Evolutionary conservation across 35 echinoderm and acorn worm genomes (phyloP).

Genomic region (Apostichopus parvimensis): DNA sequence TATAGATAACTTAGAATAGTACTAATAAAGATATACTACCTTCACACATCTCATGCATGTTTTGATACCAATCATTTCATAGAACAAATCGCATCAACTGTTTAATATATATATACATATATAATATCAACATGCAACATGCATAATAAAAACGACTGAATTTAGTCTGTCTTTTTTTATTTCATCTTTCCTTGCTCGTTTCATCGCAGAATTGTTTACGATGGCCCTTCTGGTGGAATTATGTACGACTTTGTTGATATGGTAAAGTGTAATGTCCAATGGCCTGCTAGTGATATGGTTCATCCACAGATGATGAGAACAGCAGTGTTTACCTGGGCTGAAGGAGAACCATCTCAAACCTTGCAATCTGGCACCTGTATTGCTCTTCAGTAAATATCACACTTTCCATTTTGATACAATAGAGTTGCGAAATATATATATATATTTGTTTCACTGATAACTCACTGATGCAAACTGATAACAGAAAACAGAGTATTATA

Average conservation of each 20-base stretch:
- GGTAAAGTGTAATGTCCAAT: slow-evolving; percentile 51
- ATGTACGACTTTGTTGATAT: slow-evolving; percentile 36
- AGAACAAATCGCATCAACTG: too few species aligned
- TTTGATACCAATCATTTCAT: too few species aligned
- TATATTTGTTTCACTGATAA: too few species aligned
- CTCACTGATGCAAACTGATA: too few species aligned
- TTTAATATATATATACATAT: too few species aligned
- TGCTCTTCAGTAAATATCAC: slow-evolving; percentile 11
- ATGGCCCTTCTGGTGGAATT: slow-evolving; percentile 48
- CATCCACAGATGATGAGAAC: slow-evolving; percentile 59
- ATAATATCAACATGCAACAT: too few species aligned
- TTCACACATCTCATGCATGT: too few species aligned
- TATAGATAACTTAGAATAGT: too few species aligned
- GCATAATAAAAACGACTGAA: too few species aligned
- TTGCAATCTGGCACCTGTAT: slow-evolving; percentile 28
- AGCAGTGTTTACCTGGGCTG: slow-evolving; percentile 55
- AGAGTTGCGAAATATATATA: too few species aligned
- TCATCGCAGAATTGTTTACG: slow-evolving; percentile 30
- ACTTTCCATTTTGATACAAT: not conserved
- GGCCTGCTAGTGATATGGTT: slow-evolving; percentile 48
- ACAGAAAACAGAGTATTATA: too few species aligned
- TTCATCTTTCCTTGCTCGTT: not conserved
- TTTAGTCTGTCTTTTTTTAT: not conserved
- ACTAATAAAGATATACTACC: too few species aligned
- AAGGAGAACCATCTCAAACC: slow-evolving; percentile 23